phyloP scores from a whole-genome alignment of 2,888 invertebrate genomes.

The Sarcophaga subvicina region DNA sequence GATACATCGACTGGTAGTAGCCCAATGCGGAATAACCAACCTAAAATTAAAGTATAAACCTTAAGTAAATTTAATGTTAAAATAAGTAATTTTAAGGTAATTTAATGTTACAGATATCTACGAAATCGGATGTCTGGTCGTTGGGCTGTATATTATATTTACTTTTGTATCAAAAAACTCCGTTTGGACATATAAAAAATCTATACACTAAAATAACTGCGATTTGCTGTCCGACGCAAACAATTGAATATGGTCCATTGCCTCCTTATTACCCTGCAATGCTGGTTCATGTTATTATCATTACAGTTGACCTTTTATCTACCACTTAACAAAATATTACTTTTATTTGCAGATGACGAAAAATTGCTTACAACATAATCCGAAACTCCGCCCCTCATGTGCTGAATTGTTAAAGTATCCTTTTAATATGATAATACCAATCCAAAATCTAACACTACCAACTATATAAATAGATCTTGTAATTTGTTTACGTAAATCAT shows the following conservation, averaged over 20 bases:
- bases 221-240: constrained; percentile 88
- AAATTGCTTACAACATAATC: constrained; percentile 80
- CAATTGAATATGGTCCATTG: constrained; percentile 88
- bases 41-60: constrained; percentile 82
- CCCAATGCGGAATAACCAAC: constrained; percentile 81
- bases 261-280: constrained; percentile 83
- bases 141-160: constrained; percentile 98
- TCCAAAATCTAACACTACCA: constrained; percentile 75
- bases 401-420: constrained; percentile 80
- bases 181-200: constrained; percentile 91
- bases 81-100: not conserved
- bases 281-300: constrained; percentile 78
- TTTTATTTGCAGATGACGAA: constrained; percentile 77
- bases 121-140: constrained; percentile 98
- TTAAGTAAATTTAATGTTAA: not conserved
- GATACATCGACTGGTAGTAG: constrained; percentile 83
- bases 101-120: constrained; percentile 88
- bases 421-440: constrained; percentile 80
- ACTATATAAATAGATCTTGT: constrained; percentile 39
- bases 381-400: constrained; percentile 80
- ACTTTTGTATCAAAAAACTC: constrained; percentile 94
- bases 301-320: not conserved
- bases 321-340: constrained; percentile 14
- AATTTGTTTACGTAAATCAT: constrained; percentile 25
- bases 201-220: constrained; percentile 89